Evolutionary conservation across 2,797 vertebrate genomes (phyloP).

Genomic region (Acipenser oxyrinchus): DNA sequence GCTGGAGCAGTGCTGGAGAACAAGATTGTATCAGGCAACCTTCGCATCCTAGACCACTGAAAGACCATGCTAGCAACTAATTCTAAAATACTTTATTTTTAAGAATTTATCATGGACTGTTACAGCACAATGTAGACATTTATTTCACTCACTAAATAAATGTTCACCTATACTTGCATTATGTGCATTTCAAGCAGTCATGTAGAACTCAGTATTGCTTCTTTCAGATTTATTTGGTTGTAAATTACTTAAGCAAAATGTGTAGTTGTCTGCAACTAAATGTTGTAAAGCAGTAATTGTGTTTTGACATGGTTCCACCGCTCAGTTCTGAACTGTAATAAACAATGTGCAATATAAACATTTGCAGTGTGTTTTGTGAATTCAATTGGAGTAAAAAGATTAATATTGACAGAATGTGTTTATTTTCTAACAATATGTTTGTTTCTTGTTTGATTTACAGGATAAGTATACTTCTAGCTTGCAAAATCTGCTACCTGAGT

Average conservation of each 20-base stretch:
- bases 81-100: too few species aligned
- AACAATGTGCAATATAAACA: constrained; percentile 73
- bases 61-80: constrained; percentile 16
- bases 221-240: not conserved
- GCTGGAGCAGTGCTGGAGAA: constrained; percentile 90
- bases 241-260: constrained; percentile 10
- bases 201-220: not conserved
- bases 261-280: constrained; percentile 1
- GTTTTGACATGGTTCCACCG: constrained; percentile 32
- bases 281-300: constrained; percentile 56
- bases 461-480: too few species aligned
- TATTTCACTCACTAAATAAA: not conserved
- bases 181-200: not conserved
- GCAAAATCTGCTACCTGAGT: too few species aligned
- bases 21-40: constrained; percentile 96
- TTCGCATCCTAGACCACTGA: constrained; percentile 95
- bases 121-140: constrained; percentile 2
- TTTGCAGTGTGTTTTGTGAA: not conserved
- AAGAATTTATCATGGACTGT: constrained; percentile 7
- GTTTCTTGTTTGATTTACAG: too few species aligned
- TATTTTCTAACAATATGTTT: too few species aligned
- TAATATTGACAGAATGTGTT: too few species aligned
- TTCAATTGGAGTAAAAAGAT: too few species aligned
- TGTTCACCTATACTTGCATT: constrained; percentile 7
- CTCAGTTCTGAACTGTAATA: constrained; percentile 27